phyloP scores from a whole-genome alignment of 2,113 vertebrate genomes.

The Eupsittula cactorum region DNA sequence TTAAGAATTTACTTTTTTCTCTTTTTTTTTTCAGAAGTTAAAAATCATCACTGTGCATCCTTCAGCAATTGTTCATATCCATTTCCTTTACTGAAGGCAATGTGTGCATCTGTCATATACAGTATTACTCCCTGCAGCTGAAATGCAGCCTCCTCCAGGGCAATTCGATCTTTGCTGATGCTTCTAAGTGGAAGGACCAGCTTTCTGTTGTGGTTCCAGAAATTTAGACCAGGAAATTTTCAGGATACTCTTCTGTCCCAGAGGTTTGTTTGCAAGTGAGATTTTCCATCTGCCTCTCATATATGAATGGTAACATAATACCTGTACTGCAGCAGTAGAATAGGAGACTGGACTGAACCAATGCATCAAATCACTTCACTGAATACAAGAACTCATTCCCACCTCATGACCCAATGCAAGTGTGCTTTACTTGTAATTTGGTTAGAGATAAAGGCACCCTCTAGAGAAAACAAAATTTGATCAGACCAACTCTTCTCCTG shows the following conservation, averaged over 20 bases:
- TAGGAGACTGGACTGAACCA: background rate
- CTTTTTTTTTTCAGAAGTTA: background rate
- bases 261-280: background rate
- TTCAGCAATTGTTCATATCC: background rate
- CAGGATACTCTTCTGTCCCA: background rate
- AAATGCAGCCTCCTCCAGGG: background rate
- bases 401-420: background rate
- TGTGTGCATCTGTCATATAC: rapidly evolving
- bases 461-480: background rate
- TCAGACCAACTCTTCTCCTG: background rate
- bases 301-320: background rate
- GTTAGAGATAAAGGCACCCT: background rate
- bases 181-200: background rate
- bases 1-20: background rate
- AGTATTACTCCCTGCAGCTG: background rate
- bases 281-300: background rate
- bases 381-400: background rate
- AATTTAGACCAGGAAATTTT: background rate
- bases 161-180: background rate
- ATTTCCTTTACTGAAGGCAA: background rate
- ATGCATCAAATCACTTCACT: background rate
- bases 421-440: background rate
- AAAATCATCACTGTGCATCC: background rate
- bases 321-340: background rate
- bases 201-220: background rate